A percentile compares a stretch with the other conserved stretches of the same genome.
These are phyloP conservation scores for Trimorus sp. DNA, from an alignment of 2,888 invertebrate species.

Conservation along the genomic window DNA sequence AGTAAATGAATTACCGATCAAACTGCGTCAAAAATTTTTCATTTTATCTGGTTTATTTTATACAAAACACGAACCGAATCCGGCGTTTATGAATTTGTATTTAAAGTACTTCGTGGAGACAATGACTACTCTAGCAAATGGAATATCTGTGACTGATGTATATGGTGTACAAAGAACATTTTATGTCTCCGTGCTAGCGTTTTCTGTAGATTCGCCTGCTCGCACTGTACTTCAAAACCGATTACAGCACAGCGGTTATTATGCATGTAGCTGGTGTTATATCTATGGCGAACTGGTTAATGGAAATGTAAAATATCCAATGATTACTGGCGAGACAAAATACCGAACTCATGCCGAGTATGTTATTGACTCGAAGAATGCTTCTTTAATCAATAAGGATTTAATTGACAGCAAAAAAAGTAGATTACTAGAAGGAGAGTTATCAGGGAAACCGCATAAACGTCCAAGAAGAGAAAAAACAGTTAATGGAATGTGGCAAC, in stretches of 20 bases:
- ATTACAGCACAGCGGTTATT: conserved; percentile 11
- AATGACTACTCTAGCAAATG: conserved; percentile 15
- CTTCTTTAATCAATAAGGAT: neutral
- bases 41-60: conserved; percentile 20
- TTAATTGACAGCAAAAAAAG: too few relatives aligned
- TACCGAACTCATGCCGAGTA: conserved; percentile 6
- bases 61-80: conserved; percentile 12
- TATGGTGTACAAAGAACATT: neutral
- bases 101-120: conserved; percentile 7
- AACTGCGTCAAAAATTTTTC: conserved; percentile 10
- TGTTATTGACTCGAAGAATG: neutral
- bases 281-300: conserved; percentile 3
- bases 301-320: neutral
- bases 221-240: conserved; percentile 12
- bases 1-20: conserved; percentile 19
- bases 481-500: conserved; percentile 30
- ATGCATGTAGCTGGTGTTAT: conserved; percentile 20
- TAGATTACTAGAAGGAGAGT: neutral
- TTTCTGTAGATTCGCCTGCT: conserved; percentile 6
- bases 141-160: neutral
- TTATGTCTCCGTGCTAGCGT: conserved; percentile 4
- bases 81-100: conserved; percentile 23
- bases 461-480: conserved; percentile 9
- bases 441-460: neutral
- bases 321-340: neutral